Base-by-base conservation (phyloP, 92 coral and sea anemone species). In the Phymanthus crucifer region DNA sequence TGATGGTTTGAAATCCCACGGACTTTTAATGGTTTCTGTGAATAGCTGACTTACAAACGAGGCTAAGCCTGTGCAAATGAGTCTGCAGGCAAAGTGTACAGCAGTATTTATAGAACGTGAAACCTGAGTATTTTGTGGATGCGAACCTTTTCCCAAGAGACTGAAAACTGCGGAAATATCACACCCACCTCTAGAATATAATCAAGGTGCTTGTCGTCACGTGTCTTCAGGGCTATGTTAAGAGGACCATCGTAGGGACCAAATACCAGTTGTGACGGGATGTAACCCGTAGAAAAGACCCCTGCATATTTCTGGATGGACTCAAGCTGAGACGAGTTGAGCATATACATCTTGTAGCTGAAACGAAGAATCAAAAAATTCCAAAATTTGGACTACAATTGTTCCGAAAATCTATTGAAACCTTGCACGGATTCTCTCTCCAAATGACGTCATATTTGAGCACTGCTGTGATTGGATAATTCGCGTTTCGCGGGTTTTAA, bases 181-280 rank as follows among this genome's bases (percentile, higher is more conserved):
- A 29, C 0, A 6, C 2, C 32, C 38, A 93, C 97, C 94, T 93
- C 90, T 12, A 93, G 81, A 21, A 85, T 78, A 74, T 90, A 93
- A 33, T 89, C 91, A 40, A 93, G 40, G 40, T 87, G 91, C 46
- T 91, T 90, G 46, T 90, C 83, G 54, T 93, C 97, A 17, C 79
- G 80, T 24, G 97, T 88, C 80, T 93, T 93, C 40, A 89, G 50
- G 33, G 83, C 83, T 46, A 93, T 89, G 56, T 93, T 88, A 10
- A 91, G 79, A n/a, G 91, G 80, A 18, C 90, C 97, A 66, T 85
- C 83, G 48, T 82, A 90, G 32, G 97, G 97, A 70, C 97, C 97
- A 87, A 93, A 90, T 68, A 81, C 87, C 87, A 88, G 75, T 58
- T 81, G 85, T 29, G 87, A 66, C 12, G 97, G 97, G 80, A 93